These are phyloP conservation scores for Pristionchus entomophagus DNA, from an alignment of 2,888 invertebrate species.

Conservation along the genomic window DNA sequence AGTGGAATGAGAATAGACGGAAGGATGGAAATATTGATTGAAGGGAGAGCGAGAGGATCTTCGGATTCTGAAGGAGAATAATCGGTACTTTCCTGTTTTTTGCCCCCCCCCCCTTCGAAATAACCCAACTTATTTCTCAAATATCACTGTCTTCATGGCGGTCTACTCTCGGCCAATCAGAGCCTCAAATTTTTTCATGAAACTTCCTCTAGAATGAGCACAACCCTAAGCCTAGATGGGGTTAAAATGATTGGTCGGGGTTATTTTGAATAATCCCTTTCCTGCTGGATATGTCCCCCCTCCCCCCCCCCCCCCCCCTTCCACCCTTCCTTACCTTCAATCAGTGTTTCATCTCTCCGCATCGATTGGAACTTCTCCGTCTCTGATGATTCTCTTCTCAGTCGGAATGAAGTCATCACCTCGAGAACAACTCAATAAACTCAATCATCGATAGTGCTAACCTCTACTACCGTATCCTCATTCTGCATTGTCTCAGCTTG, in stretches of 20 bases:
- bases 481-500: not conserved
- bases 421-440: not conserved
- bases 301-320: not conserved
- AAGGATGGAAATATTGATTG: not conserved
- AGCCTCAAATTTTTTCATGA: too few species aligned
- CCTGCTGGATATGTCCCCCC: not conserved
- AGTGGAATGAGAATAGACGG: not conserved
- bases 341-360: not conserved
- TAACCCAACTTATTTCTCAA: too few species aligned
- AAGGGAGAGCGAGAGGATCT: not conserved
- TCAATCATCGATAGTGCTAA: not conserved
- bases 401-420: slow-evolving; percentile 58
- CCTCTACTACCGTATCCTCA: slow-evolving; percentile 32
- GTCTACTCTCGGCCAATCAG: too few species aligned
- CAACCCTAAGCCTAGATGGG: too few species aligned
- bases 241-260: too few species aligned
- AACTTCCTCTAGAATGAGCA: too few species aligned
- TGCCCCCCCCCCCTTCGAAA: too few species aligned
- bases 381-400: slow-evolving; percentile 50
- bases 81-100: too few species aligned
- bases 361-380: not conserved
- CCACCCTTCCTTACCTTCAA: not conserved
- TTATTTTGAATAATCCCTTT: too few species aligned
- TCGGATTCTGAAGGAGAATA: not conserved
- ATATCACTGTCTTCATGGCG: too few species aligned